These are phyloP conservation scores for Myopa testacea DNA, from an alignment of 2,888 invertebrate species.

Conservation along the genomic window DNA sequence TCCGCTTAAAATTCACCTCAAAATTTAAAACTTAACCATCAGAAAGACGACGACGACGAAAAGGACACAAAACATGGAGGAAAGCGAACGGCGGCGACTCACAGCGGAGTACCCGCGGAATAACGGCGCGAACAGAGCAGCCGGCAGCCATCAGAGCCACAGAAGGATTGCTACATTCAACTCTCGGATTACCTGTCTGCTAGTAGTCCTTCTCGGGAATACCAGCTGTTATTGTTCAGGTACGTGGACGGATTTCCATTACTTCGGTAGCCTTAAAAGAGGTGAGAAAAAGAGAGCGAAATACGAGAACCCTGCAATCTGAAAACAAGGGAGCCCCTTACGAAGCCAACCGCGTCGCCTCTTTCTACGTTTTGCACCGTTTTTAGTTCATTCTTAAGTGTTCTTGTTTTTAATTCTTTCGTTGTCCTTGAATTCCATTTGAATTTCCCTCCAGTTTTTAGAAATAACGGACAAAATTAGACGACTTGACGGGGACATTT, in stretches of 20 bases:
- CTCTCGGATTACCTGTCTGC: conserved; percentile 31
- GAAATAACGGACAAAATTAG: too few relatives aligned
- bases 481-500: too few relatives aligned
- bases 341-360: neutral
- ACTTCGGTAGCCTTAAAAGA: neutral
- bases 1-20: neutral
- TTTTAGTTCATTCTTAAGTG: neutral
- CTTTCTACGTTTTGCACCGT: too few relatives aligned
- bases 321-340: neutral
- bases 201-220: conserved; percentile 28
- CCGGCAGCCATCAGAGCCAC: neutral
- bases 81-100: conserved; percentile 17
- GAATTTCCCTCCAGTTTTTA: too few relatives aligned
- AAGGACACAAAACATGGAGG: conserved; percentile 18
- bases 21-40: neutral
- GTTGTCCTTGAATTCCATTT: neutral
- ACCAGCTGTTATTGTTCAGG: conserved; percentile 35
- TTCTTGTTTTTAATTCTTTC: neutral
- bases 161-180: conserved; percentile 19
- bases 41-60: neutral
- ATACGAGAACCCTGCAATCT: neutral
- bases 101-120: neutral
- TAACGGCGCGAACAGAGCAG: neutral
- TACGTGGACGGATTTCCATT: neutral
- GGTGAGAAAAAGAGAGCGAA: neutral